These are phyloP conservation scores for Clarias platycephalus DNA, from an alignment of 2,797 vertebrate genomes.

Conservation along the genomic window DNA sequence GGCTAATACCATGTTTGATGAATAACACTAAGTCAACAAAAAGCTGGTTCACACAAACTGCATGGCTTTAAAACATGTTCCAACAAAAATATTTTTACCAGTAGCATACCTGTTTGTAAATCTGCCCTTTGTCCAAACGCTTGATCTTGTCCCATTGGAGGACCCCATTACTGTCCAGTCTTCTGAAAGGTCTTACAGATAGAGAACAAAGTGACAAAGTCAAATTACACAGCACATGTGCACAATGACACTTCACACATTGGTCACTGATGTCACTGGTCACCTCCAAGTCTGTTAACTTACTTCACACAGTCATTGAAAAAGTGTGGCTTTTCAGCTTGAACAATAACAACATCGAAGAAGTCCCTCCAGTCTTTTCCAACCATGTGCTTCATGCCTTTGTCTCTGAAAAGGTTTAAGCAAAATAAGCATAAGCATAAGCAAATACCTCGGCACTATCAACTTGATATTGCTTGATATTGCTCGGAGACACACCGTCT, in stretches of 20 bases:
- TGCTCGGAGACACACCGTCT: background rate
- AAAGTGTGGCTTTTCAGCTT: slow-evolving; percentile 86
- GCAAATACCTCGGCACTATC: background rate
- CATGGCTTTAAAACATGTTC: background rate
- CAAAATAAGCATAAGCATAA: slow-evolving; percentile 7
- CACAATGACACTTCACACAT: background rate
- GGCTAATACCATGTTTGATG: background rate
- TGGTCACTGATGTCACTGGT: background rate
- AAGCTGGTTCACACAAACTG: background rate
- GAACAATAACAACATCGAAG: slow-evolving; percentile 84
- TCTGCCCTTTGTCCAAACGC: slow-evolving; percentile 79
- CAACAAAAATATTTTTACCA: background rate
- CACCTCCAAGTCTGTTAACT: slow-evolving; percentile 47
- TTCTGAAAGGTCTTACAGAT: slow-evolving; percentile 78
- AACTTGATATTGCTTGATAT: background rate
- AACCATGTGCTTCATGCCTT: slow-evolving; percentile 86
- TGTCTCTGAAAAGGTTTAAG: slow-evolving; percentile 68
- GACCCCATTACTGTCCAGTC: slow-evolving; percentile 79
- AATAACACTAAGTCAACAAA: background rate
- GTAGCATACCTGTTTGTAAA: slow-evolving; percentile 79
- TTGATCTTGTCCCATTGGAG: slow-evolving; percentile 82
- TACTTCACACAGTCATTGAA: slow-evolving; percentile 86
- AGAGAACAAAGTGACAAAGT: background rate
- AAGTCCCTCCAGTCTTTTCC: slow-evolving; percentile 84
- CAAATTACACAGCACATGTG: background rate